A percentile compares a stretch with the other conserved stretches of the same genome.
Conservation (phyloP, 2,888 invertebrate genomes). For the Diaphora mendica region DNA sequence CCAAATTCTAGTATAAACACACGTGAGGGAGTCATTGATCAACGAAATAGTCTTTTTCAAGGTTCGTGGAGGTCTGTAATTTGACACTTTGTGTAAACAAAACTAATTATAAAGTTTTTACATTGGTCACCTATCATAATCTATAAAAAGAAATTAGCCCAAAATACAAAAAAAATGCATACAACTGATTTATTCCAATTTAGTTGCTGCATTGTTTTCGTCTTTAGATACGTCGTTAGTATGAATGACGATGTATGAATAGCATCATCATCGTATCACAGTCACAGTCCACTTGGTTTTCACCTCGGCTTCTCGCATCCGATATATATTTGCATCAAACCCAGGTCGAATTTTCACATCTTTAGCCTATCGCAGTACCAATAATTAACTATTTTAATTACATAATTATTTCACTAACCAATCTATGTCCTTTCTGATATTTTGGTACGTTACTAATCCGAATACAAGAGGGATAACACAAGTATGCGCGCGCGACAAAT, state of each 20-base stretch:
- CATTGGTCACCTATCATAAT: background rate
- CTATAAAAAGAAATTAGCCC: too few species aligned
- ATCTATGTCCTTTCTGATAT: background rate
- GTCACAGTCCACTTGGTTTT: too few species aligned
- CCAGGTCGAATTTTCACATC: too few species aligned
- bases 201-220: too few species aligned
- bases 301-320: background rate
- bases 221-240: too few species aligned
- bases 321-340: too few species aligned
- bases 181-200: too few species aligned
- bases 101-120: slow-evolving; percentile 1
- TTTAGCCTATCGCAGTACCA: too few species aligned
- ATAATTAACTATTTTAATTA: background rate
- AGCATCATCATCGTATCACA: too few species aligned
- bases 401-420: background rate
- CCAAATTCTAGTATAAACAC: background rate
- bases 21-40: background rate
- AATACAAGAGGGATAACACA: slow-evolving; percentile 56
- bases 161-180: too few species aligned
- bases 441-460: slow-evolving; percentile 16
- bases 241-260: too few species aligned
- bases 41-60: background rate
- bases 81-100: slow-evolving; percentile 13
- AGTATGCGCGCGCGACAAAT: slow-evolving; percentile 66
- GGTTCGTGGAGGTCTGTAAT: slow-evolving; percentile 1